A percentile compares a stretch with the other conserved stretches of the same genome.
phyloP scores from a whole-genome alignment of 1,140 invertebrate genomes.

The Drosophila eugracilis region DNA sequence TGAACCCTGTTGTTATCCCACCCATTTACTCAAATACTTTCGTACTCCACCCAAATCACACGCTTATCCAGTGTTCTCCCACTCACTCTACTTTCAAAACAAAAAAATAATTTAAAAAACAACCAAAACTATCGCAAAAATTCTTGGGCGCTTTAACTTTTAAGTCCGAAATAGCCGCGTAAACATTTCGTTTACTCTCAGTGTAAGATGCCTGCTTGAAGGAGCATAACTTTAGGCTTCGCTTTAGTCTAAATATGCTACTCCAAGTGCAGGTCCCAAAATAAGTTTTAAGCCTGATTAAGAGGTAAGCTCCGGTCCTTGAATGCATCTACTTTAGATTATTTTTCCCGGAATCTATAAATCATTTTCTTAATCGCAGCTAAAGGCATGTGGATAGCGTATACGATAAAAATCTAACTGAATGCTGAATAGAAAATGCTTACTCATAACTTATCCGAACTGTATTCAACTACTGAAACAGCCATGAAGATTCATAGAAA shows the following conservation, averaged over 20 bases:
- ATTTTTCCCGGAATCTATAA: conserved; percentile 35
- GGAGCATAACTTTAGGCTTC: conserved; percentile 42
- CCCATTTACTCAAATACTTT: conserved; percentile 39
- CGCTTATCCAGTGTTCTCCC: conserved; percentile 84
- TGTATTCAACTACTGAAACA: background rate
- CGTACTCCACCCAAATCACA: conserved; percentile 57
- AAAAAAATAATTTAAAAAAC: conserved; percentile 11
- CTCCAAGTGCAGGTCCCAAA: conserved; percentile 33
- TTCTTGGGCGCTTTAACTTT: conserved; percentile 83
- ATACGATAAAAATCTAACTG: conserved; percentile 29
- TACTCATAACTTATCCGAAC: conserved; percentile 6
- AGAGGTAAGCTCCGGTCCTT: conserved; percentile 67
- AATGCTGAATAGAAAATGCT: conserved; percentile 46
- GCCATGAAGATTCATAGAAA: background rate
- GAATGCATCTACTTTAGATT: conserved; percentile 61
- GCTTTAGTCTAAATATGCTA: conserved; percentile 45
- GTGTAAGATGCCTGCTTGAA: conserved; percentile 38
- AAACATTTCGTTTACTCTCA: conserved; percentile 81
- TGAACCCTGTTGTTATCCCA: conserved; percentile 67
- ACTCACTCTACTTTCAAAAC: conserved; percentile 73
- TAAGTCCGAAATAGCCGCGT: conserved; percentile 84
- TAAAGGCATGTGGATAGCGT: conserved; percentile 56
- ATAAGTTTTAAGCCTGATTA: conserved; percentile 27
- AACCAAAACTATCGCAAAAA: conserved; percentile 47
- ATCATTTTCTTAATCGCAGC: conserved; percentile 34